Conservation (phyloP, 1,140 invertebrate species). For the Vanessa atalanta region DNA sequence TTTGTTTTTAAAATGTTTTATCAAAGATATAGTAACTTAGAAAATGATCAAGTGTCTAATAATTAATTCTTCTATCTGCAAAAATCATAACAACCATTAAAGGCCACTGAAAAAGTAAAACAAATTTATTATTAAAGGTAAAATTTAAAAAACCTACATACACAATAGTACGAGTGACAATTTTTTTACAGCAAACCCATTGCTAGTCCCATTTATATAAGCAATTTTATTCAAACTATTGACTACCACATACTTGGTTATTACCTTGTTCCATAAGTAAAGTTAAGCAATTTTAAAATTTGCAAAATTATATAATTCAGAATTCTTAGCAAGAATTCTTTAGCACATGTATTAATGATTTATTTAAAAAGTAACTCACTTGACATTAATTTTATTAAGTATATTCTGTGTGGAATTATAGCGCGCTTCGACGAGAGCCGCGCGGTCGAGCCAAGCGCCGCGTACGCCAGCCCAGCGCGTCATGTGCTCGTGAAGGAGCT, state of each 20-base stretch:
- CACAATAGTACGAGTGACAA: too few species aligned
- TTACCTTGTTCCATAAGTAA: too few species aligned
- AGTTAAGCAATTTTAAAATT: too few species aligned
- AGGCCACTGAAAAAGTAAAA: conserved; percentile 48
- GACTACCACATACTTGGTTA: too few species aligned
- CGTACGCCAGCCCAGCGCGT: conserved; percentile 83
- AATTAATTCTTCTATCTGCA: neutral
- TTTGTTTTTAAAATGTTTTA: conserved; percentile 10
- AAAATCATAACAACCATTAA: conserved; percentile 25
- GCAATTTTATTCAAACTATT: too few species aligned
- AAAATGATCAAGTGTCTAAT: neutral
- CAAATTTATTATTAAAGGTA: conserved; percentile 11
- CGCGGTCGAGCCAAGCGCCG: conserved; percentile 84
- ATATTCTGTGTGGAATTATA: conserved; percentile 83
- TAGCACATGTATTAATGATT: neutral
- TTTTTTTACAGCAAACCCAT: too few species aligned
- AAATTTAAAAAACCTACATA: neutral
- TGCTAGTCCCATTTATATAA: too few species aligned
- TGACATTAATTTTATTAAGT: conserved; percentile 85
- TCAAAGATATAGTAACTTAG: neutral
- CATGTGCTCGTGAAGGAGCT: conserved; percentile 81
- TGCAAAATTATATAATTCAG: neutral
- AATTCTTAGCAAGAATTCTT: neutral
- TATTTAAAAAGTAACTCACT: conserved; percentile 71
- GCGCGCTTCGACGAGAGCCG: conserved; percentile 83